These are phyloP conservation scores for Hydropotes inermis DNA, from an alignment of 2,113 vertebrate genomes.

Conservation along the genomic window DNA sequence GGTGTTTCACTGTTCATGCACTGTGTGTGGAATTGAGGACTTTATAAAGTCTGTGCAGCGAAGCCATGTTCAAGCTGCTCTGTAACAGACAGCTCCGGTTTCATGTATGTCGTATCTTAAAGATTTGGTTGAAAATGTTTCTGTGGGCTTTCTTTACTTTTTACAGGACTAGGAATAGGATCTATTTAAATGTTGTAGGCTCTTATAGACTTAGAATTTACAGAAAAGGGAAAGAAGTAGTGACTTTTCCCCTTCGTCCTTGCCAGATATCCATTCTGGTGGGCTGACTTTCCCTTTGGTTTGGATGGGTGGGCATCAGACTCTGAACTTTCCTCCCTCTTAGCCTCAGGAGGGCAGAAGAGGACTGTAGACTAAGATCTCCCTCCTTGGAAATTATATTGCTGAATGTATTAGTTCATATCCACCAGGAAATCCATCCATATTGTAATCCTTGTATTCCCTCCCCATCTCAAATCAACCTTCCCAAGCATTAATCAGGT, in stretches of 20 bases:
- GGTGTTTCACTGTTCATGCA: conserved; percentile 70
- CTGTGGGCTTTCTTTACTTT: conserved; percentile 63
- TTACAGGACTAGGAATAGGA: conserved; percentile 53
- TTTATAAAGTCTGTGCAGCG: conserved; percentile 52
- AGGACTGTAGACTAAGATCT: background rate
- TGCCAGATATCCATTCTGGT: background rate
- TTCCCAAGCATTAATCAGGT: background rate
- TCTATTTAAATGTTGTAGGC: conserved; percentile 34
- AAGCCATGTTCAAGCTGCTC: conserved; percentile 37
- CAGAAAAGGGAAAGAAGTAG: conserved; percentile 32
- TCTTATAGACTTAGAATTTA: conserved; percentile 41
- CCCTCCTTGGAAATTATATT: conserved; percentile 8
- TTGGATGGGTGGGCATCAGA: background rate
- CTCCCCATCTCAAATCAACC: background rate
- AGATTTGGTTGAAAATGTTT: conserved; percentile 63
- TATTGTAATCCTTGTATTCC: background rate
- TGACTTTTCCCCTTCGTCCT: background rate
- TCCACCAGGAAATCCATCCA: conserved; percentile 19
- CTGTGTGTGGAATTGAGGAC: conserved; percentile 64
- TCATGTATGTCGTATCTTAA: conserved; percentile 63
- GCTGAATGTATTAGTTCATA: background rate
- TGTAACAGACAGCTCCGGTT: conserved; percentile 64
- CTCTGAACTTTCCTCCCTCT: background rate
- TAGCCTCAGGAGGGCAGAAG: background rate
- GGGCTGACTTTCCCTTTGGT: background rate